Conservation (phyloP, 2,113 vertebrate species). For the Heteronetta atricapilla region DNA sequence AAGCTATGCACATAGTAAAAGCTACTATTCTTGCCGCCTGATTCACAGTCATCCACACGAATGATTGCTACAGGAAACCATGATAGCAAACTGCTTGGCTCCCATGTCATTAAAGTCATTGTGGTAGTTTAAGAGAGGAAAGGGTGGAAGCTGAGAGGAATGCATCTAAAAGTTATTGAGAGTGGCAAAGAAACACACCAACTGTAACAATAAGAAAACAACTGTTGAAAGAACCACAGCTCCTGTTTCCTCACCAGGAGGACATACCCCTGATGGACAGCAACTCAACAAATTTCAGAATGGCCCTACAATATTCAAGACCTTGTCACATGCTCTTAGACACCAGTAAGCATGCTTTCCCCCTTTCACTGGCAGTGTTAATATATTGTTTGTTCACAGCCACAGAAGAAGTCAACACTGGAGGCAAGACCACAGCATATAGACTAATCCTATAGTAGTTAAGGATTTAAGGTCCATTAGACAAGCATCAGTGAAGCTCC, state of each 20-base stretch:
- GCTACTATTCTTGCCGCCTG: neutral
- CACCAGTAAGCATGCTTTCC: neutral
- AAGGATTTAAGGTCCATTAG: neutral
- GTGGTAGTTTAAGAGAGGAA: neutral
- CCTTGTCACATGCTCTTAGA: neutral
- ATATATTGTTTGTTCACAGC: neutral
- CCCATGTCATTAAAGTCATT: neutral
- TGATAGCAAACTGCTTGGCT: neutral
- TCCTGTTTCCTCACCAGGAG: neutral
- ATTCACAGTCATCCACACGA: neutral
- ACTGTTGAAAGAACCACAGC: neutral
- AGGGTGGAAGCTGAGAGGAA: neutral
- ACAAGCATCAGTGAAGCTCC: neutral
- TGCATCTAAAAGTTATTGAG: neutral
- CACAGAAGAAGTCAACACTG: neutral
- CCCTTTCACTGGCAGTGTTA: neutral
- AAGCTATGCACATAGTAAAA: neutral
- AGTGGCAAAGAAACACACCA: neutral
- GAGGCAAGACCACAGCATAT: neutral
- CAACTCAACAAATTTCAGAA: neutral
- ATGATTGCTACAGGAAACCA: neutral
- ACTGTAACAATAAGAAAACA: neutral
- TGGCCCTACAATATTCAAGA: neutral
- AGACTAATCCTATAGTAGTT: neutral
- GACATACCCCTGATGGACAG: neutral